Evolutionary conservation across 2,113 vertebrate species (phyloP), one percentile per base, ranked within the genome.

Genomic region (Nyctereutes procyonoides): DNA sequence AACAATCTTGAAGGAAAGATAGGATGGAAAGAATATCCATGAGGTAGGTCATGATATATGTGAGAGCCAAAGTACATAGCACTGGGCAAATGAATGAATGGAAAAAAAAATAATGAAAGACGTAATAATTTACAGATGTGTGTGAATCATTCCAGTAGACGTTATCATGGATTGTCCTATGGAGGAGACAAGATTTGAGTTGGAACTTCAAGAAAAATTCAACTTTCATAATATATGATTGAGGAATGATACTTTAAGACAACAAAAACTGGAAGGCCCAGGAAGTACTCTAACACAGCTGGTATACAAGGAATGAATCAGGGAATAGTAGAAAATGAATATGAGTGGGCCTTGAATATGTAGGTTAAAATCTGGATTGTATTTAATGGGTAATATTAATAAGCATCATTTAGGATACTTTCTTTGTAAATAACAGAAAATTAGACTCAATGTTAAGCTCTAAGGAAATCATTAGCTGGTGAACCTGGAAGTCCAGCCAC

Each of bases 391-490:
- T 76, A 67, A 62, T 38, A 81, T 48, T 43, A 17, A 14, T 20
- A 90, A 20, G 16, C 6, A 51, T 28, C 3, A 3, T 60, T 71
- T 74, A 67, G 35, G 15, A n/a, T n/a, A 60, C 1, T 95, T 58
- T 51, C 80, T 79, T 84, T 88, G 4, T 76, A 86, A 71, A 12
- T 71, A 93, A 82, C 13, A 96, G 51, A 55, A 91, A 96, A 69
- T 67, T 24, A 55, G 95, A 74, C 28, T 48, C 30, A 77, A 63
- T 13, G 26, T 26, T 69, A 62, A 81, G 22, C 53, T 16, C 3
- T n/a, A 53, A 77, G 65, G 11, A 56, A 48, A 38, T 43, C 9
- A 62, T 80, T 74, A 76, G 58, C 16, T 35, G 9, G 0, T 24
- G 17, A 51, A 63, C 9, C 43, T 69, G 22, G 14, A 83, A 35